Evolutionary conservation across 2,888 invertebrate species (phyloP).

Genomic region (Dolichopus griseipennis): DNA sequence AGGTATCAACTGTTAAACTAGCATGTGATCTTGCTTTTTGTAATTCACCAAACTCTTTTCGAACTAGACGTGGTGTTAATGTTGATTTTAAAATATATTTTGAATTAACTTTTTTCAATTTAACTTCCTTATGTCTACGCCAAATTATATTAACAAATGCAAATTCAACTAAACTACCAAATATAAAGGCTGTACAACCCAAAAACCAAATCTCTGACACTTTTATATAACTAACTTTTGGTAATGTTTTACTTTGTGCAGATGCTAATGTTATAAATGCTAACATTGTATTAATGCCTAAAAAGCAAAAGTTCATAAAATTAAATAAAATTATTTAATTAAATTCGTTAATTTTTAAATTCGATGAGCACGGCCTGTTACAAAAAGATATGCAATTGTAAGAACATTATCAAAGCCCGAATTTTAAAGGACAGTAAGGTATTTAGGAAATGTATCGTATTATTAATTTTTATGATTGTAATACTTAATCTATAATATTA

Average conservation of each 20-base stretch:
- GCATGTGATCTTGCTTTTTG: constrained; percentile 66
- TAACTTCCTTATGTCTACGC: constrained; percentile 56
- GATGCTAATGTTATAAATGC: constrained; percentile 84
- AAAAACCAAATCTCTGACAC: constrained; percentile 86
- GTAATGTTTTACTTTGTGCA: constrained; percentile 73
- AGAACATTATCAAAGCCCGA: too few species aligned
- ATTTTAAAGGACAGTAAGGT: too few species aligned
- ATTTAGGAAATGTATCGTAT: too few species aligned
- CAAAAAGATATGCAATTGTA: too few species aligned
- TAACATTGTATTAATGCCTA: constrained; percentile 72
- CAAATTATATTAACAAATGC: constrained; percentile 85
- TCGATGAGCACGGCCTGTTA: too few species aligned
- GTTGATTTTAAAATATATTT: constrained; percentile 78
- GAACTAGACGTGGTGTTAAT: constrained; percentile 64
- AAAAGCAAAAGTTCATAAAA: background rate
- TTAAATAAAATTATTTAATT: background rate
- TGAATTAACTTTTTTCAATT: constrained; percentile 51
- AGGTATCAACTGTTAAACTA: constrained; percentile 52
- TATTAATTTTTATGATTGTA: too few species aligned
- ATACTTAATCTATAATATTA: constrained; percentile 29
- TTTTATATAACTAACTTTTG: constrained; percentile 83
- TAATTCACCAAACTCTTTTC: constrained; percentile 56
- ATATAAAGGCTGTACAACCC: constrained; percentile 74
- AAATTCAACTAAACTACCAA: constrained; percentile 76
- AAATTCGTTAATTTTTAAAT: too few species aligned